These are phyloP conservation scores for Wiebesia pumilae DNA, from an alignment of 1,140 invertebrate species.

Conservation along the genomic window DNA sequence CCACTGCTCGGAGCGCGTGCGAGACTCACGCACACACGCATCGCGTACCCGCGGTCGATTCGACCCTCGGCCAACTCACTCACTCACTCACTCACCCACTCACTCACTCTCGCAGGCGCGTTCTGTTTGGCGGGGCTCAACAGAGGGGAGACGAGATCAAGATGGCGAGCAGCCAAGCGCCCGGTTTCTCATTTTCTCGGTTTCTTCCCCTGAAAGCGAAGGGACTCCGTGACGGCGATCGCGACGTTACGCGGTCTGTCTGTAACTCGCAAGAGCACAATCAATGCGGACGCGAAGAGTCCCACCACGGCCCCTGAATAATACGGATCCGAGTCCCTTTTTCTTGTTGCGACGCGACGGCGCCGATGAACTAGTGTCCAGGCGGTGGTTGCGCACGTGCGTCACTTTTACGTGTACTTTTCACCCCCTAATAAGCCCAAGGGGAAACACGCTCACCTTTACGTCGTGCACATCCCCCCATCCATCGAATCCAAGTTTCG, in stretches of 20 bases:
- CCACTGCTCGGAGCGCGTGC: slow-evolving; percentile 4
- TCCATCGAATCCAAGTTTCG: neutral
- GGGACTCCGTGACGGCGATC: neutral
- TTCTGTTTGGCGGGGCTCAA: neutral
- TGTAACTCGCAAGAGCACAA: too few relatives aligned
- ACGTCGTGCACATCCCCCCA: neutral
- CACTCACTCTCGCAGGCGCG: neutral
- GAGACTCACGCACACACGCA: slow-evolving; percentile 22
- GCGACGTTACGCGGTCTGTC: neutral
- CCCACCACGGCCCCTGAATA: too few relatives aligned
- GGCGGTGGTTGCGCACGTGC: neutral
- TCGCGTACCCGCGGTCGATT: slow-evolving; percentile 26
- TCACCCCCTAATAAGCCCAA: too few relatives aligned
- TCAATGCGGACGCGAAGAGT: neutral
- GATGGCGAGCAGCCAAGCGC: slow-evolving; percentile 35
- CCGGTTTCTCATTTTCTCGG: slow-evolving; percentile 1
- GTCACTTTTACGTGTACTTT: too few relatives aligned
- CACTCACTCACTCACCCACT: neutral
- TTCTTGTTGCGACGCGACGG: neutral
- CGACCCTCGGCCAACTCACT: slow-evolving; percentile 40
- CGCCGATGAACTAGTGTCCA: neutral
- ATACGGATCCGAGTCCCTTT: neutral
- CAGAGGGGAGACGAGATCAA: slow-evolving; percentile 29
- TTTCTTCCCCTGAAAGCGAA: slow-evolving; percentile 20
- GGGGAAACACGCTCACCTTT: too few relatives aligned